phyloP scores from a whole-genome alignment of 2,797 vertebrate genomes.

The Philypnodon macrostomus region DNA sequence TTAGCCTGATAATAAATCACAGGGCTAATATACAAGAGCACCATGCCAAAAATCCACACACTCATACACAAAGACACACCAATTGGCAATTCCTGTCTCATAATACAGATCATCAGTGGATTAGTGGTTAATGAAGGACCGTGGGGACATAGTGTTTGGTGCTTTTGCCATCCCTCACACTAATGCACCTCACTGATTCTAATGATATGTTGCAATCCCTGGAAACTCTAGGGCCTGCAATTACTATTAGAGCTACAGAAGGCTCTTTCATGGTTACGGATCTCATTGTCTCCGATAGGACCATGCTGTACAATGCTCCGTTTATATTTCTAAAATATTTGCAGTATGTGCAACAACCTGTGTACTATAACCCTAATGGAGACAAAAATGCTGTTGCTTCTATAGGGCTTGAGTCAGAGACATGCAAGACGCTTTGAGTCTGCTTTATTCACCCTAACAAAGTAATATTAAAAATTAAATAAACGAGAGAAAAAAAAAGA shows the following conservation, averaged over 20 bases:
- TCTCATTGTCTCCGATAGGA: conserved; percentile 26
- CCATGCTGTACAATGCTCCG: conserved; percentile 2
- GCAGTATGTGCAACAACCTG: conserved; percentile 8
- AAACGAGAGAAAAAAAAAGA: too few species aligned
- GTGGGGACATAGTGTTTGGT: conserved; percentile 45
- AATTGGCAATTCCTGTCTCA: conserved; percentile 21
- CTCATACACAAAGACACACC: conserved; percentile 7
- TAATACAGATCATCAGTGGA: conserved; percentile 69
- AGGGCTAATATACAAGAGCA: conserved; percentile 53
- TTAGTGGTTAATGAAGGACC: conserved; percentile 69
- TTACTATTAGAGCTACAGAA: conserved; percentile 28
- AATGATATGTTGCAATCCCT: conserved; percentile 58
- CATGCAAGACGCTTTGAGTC: too few species aligned
- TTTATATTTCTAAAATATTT: conserved; percentile 13
- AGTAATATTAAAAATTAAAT: too few species aligned
- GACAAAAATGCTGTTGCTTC: too few species aligned
- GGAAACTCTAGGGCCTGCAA: conserved; percentile 37
- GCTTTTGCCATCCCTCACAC: conserved; percentile 45
- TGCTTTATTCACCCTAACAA: too few species aligned
- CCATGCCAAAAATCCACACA: conserved; percentile 47
- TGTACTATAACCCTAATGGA: too few species aligned
- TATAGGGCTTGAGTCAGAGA: too few species aligned
- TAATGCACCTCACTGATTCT: conserved; percentile 54
- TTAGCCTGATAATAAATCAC: conserved; percentile 70
- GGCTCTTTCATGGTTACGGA: conserved; percentile 14